These are phyloP conservation scores for Heliconius hortense DNA, from an alignment of 2,888 invertebrate genomes.

Conservation along the genomic window DNA sequence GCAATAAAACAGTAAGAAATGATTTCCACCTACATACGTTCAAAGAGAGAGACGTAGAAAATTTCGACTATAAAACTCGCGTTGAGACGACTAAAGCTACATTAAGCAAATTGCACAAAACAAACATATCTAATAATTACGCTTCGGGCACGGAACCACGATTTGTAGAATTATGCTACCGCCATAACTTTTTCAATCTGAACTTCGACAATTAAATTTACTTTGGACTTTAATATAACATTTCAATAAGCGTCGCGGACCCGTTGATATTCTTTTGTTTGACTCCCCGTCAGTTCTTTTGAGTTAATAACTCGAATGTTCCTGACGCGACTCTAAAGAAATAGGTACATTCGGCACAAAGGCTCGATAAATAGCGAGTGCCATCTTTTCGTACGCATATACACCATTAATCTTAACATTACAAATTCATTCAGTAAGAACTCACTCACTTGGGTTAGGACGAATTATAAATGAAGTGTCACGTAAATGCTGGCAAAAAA, in stretches of 20 bases:
- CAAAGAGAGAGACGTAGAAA: slow-evolving; percentile 57
- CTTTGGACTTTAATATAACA: slow-evolving; percentile 69
- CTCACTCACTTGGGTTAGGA: slow-evolving; percentile 79
- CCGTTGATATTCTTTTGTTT: slow-evolving; percentile 43
- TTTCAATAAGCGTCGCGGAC: slow-evolving; percentile 50
- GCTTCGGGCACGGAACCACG: slow-evolving; percentile 59
- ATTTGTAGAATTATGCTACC: slow-evolving; percentile 72
- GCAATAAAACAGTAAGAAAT: slow-evolving; percentile 64
- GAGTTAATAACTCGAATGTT: slow-evolving; percentile 36
- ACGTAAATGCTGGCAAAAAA: slow-evolving; percentile 71
- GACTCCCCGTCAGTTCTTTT: slow-evolving; percentile 46
- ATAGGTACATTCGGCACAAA: slow-evolving; percentile 19
- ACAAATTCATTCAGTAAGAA: slow-evolving; percentile 80
- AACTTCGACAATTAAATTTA: slow-evolving; percentile 80
- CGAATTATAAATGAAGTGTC: slow-evolving; percentile 81
- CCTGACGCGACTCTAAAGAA: slow-evolving; percentile 13
- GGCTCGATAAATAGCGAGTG: slow-evolving; percentile 31
- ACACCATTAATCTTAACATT: slow-evolving; percentile 74
- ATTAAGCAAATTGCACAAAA: slow-evolving; percentile 72
- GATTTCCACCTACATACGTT: slow-evolving; percentile 56
- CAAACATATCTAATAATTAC: slow-evolving; percentile 75
- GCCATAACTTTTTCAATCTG: slow-evolving; percentile 78
- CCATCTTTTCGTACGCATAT: slow-evolving; percentile 30
- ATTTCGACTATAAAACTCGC: slow-evolving; percentile 56
- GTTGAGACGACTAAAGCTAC: slow-evolving; percentile 60